Base-by-base conservation (phyloP, 2,113 vertebrate genomes). In the Otis tarda region DNA sequence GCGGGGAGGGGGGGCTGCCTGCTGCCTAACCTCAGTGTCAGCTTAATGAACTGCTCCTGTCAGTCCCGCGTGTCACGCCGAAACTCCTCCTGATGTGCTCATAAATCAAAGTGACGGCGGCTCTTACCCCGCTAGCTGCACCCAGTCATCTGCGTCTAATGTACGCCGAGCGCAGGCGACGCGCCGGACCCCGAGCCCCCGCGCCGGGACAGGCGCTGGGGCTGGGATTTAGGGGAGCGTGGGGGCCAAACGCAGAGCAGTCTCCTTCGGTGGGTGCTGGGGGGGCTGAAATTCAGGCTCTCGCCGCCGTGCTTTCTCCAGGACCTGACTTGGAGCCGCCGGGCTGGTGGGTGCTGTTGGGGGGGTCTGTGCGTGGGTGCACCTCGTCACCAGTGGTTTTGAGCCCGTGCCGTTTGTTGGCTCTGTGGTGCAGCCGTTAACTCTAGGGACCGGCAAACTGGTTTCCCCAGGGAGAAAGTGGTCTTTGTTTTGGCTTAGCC, bases 51-150 rank as follows among this genome's bases (percentile, higher is more conserved):
- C 98, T 98, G 98, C 98, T 97, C 98, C 98, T 98, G 98, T 98
- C 98, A 98, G 98, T 99, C 98, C 95, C 95, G 96, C 97, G 97
- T 98, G 98, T 98, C 98, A 98, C 98, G 97, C 97, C 96, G 96
- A 98, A 98, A 98, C 98, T 98, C 98, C 98, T 98, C 98, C 98
- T 99, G 99, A 99, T 99, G 98, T 98, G 98, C 99, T 99, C 99
- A 99, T 99, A 98, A 98, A 99, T 99, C 99, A 99, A 98, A 98
- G 98, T 99, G 99, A 99, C 98, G 98, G 97, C 64, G 93, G 98
- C 98, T 98, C 98, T 96, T 99, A 98, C 98, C 98, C 98, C 97
- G 96, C 95, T 98, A 98, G 98, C 98, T 99, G 99, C 98, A 98
- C 98, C 98, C 98, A 97, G 97, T 99, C 98, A 98, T 97, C 98